Base-by-base conservation (phyloP, 2,797 vertebrate species). In the Xenentodon cancila region DNA sequence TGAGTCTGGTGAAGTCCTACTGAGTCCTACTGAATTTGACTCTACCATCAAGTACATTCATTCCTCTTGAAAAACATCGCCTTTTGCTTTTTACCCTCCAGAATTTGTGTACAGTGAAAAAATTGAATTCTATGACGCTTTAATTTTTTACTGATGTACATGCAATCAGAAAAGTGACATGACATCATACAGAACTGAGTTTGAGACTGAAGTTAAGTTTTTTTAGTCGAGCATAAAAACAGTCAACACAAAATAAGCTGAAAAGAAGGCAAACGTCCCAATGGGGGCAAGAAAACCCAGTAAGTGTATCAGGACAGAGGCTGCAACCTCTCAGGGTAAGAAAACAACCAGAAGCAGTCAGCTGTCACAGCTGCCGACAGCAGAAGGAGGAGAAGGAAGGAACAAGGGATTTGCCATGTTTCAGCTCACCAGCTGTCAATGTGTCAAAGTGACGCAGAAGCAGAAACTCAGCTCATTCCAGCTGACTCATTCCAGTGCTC, bases 401-500 rank as follows among this genome's bases (percentile, higher is more conserved):
- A 84, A 70, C 54, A 53, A 54, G 68, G 75, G 80, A 74, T 64
- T 75, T 59, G 19, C 46, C 55, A 11, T 58, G 65, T 81, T 73
- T 80, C 57, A 70, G 55, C 67, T 75, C 71, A 71, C 55, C 44
- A 74, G 54, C 71, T 79, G 75, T 80, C 81, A 83, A 62, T 51
- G 68, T 75, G 79, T 83, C 72, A 76, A 51, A 73, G 64, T 37
- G 56, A 72, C 59, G 56, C 55, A 54, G 64, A 71, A 46, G 32
- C 59, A 61, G 61, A 56, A 68, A 37, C 55, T 76, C 30, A 7
- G 57, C 57, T 66, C 53, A 53, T 69, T 66, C 75, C 53, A 68
- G 73, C 50, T n/a, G 59, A 71, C 5, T 74, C 32, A 42, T 17
- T 54, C 22, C 42, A 53, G 61, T 50, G 40, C 64, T 45, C 30